Evolutionary conservation across 2,888 invertebrate species (phyloP).

Genomic region (Coenonympha glycerion): DNA sequence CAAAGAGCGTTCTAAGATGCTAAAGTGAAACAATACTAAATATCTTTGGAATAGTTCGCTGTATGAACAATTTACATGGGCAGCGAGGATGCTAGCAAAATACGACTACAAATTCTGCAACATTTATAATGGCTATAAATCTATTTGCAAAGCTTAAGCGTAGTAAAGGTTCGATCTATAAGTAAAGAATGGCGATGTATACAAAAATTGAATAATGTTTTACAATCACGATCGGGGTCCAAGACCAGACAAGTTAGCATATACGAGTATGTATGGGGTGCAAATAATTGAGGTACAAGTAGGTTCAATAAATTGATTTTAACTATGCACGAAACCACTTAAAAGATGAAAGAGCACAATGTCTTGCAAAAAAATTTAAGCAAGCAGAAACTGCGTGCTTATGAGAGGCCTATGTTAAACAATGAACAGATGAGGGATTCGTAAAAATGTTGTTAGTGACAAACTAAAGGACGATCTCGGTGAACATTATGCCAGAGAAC

Average conservation of each 20-base stretch:
- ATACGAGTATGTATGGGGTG: no score
- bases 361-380: constrained; percentile 11
- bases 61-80: constrained; percentile 38
- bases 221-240: constrained; percentile 10
- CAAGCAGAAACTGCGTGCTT: no score
- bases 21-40: constrained; percentile 46
- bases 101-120: constrained; percentile 23
- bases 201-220: constrained; percentile 18
- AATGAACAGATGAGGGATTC: no score
- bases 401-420: no score
- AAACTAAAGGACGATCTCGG: constrained; percentile 18
- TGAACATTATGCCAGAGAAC: constrained; percentile 39
- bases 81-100: constrained; percentile 35
- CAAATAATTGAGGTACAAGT: no score
- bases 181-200: constrained; percentile 10
- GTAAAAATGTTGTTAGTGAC: no score
- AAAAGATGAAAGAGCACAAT: constrained; percentile 8
- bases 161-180: constrained; percentile 14
- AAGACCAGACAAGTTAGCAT: constrained; percentile 15
- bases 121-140: constrained; percentile 31
- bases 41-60: constrained; percentile 32
- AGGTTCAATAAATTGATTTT: no score
- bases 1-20: constrained; percentile 34
- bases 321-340: no score
- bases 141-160: constrained; percentile 21